Base-by-base conservation (phyloP, 1,140 invertebrate genomes). In the Conus betulinus region DNA sequence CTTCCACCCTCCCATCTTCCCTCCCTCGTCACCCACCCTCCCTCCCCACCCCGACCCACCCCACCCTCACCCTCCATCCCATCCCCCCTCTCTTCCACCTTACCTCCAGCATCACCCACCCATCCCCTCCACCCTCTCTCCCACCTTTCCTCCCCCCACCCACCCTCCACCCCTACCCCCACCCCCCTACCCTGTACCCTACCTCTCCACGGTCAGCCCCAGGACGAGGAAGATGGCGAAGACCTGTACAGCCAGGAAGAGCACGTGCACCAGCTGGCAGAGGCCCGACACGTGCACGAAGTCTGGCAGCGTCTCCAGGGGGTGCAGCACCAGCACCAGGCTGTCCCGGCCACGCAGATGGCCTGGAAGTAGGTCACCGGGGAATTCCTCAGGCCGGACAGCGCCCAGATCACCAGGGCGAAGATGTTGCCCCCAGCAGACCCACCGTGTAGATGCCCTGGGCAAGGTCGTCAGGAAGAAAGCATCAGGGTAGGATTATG, bases 331-430 rank as follows among this genome's bases (percentile, higher is more conserved):
- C 51, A 89, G 82, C 52, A 89, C 89, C 52, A 89, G 55, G 82
- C 79, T 89, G 86, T 89, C n/a, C n/a, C 89, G n/a, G 87, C 89
- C 57, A 89, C 82, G 76, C 89, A 84, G 81, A 89, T 87, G 52
- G 89, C 89, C 67, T 87, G 87, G 83, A 89, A 89, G 71, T 87
- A 89, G 52, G 81, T 87, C 53, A 89, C 86, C 0, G 89, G 89
- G 3, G 89, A 84, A 4, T 74, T 63, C 27, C 67, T 76, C 39
- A 84, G 60, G 15, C 86, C 63, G 20, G 89, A 82, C 2, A 82
- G 85, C 5, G 81, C 74, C 89, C 89, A 89, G 74, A 89, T 86
- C 5, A 88, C 74, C 67, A 88, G 52, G 27, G 89, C 82, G 27
- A 89, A 87, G 7, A 85, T 51, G 81, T 89, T 89, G 82, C 89